phyloP scores from a whole-genome alignment of 1,140 invertebrate species.

The Heliconius eleuchia region DNA sequence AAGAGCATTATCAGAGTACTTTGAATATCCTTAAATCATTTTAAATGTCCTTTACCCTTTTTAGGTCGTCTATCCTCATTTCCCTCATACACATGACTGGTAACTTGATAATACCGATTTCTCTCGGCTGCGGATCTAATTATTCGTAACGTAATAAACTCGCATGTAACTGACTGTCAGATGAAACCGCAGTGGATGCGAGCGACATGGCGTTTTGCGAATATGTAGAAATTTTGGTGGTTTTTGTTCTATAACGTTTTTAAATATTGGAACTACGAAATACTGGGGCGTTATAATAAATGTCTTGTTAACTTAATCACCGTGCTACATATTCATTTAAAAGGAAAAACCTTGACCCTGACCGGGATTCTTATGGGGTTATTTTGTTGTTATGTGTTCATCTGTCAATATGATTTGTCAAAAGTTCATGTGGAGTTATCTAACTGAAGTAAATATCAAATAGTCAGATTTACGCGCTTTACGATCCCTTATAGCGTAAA shows the following conservation, averaged over 20 bases:
- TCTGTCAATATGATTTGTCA: too few species aligned
- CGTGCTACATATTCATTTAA: too few species aligned
- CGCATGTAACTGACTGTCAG: constrained; percentile 40
- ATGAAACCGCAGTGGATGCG: constrained; percentile 40
- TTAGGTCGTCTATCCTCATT: constrained; percentile 19
- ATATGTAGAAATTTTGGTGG: constrained; percentile 30
- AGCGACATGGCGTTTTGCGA: constrained; percentile 38
- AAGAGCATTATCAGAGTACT: constrained; percentile 4
- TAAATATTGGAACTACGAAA: not conserved
- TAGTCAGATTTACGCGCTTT: too few species aligned
- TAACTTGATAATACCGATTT: constrained; percentile 39
- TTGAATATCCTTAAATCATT: constrained; percentile 2
- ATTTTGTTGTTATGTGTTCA: too few species aligned
- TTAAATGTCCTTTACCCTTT: constrained; percentile 14
- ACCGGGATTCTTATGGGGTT: too few species aligned
- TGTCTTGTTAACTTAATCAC: not conserved
- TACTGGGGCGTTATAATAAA: not conserved
- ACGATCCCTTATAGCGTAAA: too few species aligned
- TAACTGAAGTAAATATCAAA: too few species aligned
- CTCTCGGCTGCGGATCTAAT: constrained; percentile 40
- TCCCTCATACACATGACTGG: constrained; percentile 26
- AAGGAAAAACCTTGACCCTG: too few species aligned
- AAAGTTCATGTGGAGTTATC: too few species aligned
- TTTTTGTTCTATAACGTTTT: not conserved
- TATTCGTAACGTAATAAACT: constrained; percentile 42